Percentiles rank a stretch among this genome's conserved stretches.
These are phyloP conservation scores for Leptinotarsa lineolata DNA, from an alignment of 1,140 invertebrate genomes.

Conservation along the genomic window DNA sequence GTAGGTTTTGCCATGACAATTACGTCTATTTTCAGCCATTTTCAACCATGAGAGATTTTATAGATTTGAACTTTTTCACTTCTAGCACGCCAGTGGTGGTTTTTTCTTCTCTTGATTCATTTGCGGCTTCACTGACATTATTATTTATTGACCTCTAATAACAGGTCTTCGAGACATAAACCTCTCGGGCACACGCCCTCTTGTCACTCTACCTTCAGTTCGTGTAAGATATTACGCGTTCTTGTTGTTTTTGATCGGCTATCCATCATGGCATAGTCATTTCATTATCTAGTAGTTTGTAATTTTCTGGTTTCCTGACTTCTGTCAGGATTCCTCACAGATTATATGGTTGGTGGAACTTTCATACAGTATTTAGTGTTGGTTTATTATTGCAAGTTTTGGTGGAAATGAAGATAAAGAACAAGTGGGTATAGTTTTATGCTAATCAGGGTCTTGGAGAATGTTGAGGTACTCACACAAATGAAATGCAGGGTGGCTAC, in stretches of 20 bases:
- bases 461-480: too few relatives aligned
- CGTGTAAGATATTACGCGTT: conserved; percentile 21
- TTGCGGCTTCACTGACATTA: conserved; percentile 47
- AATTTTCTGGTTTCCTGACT: conserved; percentile 25
- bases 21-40: too few relatives aligned
- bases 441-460: too few relatives aligned
- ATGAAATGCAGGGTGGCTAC: too few relatives aligned
- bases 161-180: conserved; percentile 50
- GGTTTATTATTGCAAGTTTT: too few relatives aligned
- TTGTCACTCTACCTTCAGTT: conserved; percentile 36
- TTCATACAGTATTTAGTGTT: too few relatives aligned
- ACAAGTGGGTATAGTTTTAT: too few relatives aligned
- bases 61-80: neutral
- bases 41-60: neutral
- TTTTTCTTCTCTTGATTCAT: conserved; percentile 44
- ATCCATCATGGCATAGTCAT: conserved; percentile 17
- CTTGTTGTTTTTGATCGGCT: conserved; percentile 17
- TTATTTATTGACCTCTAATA: conserved; percentile 53
- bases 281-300: conserved; percentile 16
- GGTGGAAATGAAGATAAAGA: too few relatives aligned
- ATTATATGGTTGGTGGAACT: conserved; percentile 7
- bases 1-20: too few relatives aligned
- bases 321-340: conserved; percentile 12
- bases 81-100: conserved; percentile 18
- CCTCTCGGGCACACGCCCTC: conserved; percentile 43